These are phyloP conservation scores for Halocaridina rubra DNA, from an alignment of 2,888 invertebrate species.

Conservation along the genomic window DNA sequence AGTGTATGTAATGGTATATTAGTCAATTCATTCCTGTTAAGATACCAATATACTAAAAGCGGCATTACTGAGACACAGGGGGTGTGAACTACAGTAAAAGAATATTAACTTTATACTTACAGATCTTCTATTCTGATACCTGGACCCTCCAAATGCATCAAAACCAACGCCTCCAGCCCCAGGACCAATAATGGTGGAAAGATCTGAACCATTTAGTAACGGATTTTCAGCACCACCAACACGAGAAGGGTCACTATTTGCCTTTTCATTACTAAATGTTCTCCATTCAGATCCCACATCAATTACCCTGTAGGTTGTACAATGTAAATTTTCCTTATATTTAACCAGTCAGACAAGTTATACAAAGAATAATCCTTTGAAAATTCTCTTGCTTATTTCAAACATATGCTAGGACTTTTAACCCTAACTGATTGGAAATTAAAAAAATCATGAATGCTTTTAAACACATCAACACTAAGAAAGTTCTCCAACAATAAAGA, in stretches of 20 bases:
- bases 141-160: conserved; percentile 81
- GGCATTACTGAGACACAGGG: too few relatives aligned
- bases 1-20: too few relatives aligned
- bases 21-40: too few relatives aligned
- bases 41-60: too few relatives aligned
- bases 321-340: background rate
- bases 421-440: background rate
- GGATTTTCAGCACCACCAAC: conserved; percentile 99
- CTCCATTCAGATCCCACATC: conserved; percentile 99
- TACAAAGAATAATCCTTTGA: background rate
- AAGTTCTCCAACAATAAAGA: background rate
- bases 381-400: background rate
- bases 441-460: background rate
- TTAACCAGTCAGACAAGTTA: background rate
- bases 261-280: conserved; percentile 98
- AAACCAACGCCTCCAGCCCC: conserved; percentile 83
- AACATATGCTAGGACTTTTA: background rate
- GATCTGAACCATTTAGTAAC: conserved; percentile 91
- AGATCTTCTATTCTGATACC: conserved; percentile 76
- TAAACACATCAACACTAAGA: too few relatives aligned
- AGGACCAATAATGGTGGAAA: conserved; percentile 94
- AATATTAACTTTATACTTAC: too few relatives aligned
- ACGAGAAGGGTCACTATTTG: conserved; percentile 97
- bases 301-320: conserved; percentile 86
- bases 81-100: too few relatives aligned